phyloP scores from a whole-genome alignment of 2,797 vertebrate species.

The Psittacula echo region DNA sequence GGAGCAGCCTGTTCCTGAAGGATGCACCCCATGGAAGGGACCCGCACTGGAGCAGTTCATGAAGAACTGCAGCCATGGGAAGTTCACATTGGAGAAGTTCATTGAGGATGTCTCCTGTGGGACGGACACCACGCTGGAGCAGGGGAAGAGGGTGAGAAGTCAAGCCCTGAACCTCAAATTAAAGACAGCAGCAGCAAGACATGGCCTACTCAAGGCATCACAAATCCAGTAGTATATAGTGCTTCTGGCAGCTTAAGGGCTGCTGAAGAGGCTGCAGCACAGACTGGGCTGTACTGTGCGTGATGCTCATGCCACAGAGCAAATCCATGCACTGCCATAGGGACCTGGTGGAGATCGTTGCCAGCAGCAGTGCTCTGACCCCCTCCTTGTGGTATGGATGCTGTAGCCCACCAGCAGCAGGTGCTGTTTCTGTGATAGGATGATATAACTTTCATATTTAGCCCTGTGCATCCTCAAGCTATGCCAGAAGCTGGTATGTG shows the following conservation, averaged over 20 bases:
- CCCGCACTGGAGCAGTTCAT: neutral
- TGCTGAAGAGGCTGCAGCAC: neutral
- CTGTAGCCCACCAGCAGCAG: neutral
- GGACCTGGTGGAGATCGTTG: neutral
- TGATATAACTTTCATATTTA: neutral
- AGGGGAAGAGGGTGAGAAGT: neutral
- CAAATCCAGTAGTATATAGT: neutral
- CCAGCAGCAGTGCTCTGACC: neutral
- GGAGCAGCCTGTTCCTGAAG: neutral
- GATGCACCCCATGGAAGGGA: neutral
- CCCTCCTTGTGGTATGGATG: neutral
- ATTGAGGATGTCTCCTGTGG: neutral
- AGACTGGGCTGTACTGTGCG: rapidly evolving
- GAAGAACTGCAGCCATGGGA: neutral
- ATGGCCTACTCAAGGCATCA: neutral
- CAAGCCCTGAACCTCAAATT: neutral
- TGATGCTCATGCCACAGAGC: neutral
- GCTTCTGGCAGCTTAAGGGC: neutral
- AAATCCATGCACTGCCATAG: neutral
- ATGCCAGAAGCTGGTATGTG: neutral
- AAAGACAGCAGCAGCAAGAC: neutral
- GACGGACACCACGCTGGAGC: neutral
- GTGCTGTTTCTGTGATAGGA: neutral
- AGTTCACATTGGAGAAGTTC: neutral
- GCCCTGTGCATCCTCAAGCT: neutral